Conservation (phyloP, 2,797 vertebrate species). For the Decapterus maruadsi region DNA sequence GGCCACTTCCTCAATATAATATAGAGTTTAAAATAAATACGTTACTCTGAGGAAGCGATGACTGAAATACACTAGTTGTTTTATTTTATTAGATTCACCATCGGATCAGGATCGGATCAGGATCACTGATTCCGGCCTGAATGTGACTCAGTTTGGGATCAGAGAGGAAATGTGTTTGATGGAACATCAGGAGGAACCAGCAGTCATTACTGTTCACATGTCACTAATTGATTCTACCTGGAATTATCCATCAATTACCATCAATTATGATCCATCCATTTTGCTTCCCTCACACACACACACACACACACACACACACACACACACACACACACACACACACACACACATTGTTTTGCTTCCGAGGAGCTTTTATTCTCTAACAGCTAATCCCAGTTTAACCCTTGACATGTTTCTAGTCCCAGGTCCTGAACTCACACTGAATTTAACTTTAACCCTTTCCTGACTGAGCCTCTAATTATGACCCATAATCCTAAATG, state of each 20-base stretch:
- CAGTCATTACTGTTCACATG: conserved; percentile 47
- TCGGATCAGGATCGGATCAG: no score
- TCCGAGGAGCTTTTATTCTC: conserved; percentile 2
- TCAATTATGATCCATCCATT: conserved; percentile 46
- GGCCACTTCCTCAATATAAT: no score
- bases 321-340: neutral
- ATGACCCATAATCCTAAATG: conserved; percentile 8
- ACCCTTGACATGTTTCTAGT: neutral
- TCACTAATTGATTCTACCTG: conserved; percentile 69
- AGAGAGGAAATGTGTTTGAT: no score
- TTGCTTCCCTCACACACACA: neutral
- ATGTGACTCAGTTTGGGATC: no score
- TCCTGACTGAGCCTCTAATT: conserved; percentile 9
- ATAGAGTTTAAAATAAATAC: no score
- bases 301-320: neutral
- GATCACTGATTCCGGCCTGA: no score
- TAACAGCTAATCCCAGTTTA: neutral
- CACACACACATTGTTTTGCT: conserved; percentile 25
- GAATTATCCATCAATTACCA: conserved; percentile 51
- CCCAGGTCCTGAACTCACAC: conserved; percentile 8
- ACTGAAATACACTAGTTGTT: no score
- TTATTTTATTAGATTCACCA: no score
- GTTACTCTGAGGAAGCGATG: no score
- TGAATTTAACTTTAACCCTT: conserved; percentile 4
- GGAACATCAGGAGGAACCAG: no score